These are phyloP conservation scores for Microcebus tavaratra DNA, from an alignment of 2,113 vertebrate genomes.

Conservation along the genomic window DNA sequence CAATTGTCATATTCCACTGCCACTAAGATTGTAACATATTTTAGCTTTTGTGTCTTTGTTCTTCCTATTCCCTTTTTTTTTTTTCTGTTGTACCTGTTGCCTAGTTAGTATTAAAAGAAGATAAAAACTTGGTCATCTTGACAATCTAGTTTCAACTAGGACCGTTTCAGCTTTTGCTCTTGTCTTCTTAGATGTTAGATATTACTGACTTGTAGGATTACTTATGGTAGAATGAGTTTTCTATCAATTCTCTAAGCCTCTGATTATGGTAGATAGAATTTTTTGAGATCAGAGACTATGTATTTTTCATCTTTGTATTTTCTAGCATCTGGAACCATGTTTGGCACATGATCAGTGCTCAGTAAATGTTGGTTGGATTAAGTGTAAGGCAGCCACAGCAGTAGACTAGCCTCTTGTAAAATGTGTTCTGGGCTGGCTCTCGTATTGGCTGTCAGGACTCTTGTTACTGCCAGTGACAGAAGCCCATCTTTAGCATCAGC, in stretches of 20 bases:
- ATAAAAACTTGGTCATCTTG: not conserved
- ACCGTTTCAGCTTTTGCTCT: not conserved
- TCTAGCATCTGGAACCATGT: not conserved
- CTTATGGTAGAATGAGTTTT: not conserved
- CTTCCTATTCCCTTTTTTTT: not conserved
- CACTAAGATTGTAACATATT: fast-evolving
- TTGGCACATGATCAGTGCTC: not conserved
- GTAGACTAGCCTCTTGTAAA: not conserved
- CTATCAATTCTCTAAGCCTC: not conserved
- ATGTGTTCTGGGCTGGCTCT: not conserved
- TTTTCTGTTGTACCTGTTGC: not conserved
- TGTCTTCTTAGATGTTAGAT: not conserved
- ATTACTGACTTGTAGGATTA: not conserved
- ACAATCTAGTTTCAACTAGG: not conserved
- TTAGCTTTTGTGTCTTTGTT: not conserved
- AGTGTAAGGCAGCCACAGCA: not conserved
- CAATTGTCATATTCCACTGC: not conserved
- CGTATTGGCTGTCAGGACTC: not conserved
- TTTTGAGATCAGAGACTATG: not conserved
- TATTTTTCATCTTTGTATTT: constrained; percentile 10
- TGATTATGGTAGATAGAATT: not conserved
- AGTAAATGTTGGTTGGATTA: not conserved
- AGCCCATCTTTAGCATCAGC: not conserved
- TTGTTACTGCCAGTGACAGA: not conserved
- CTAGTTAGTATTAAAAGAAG: not conserved